Evolutionary conservation across 2,888 invertebrate species (phyloP).

Genomic region (Pogonocherus hispidulus): DNA sequence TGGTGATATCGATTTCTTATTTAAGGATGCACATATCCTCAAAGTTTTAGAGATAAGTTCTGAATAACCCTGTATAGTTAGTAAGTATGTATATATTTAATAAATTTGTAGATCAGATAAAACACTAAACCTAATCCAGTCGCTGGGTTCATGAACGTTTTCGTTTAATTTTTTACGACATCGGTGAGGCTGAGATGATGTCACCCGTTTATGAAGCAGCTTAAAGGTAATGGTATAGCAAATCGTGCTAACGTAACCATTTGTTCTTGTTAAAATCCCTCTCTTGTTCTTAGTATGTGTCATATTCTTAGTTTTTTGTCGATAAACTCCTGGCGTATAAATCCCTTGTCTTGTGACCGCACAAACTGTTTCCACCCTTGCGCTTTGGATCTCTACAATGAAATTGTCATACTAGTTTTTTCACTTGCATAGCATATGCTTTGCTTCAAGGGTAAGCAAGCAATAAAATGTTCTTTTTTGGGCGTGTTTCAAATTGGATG

Average conservation of each 20-base stretch:
- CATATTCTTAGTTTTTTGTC: slow-evolving; percentile 23
- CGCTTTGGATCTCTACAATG: neutral
- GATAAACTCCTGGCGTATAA: slow-evolving; percentile 5
- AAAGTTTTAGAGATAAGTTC: no score
- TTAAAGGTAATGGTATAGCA: slow-evolving; percentile 29
- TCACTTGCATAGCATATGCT: no score
- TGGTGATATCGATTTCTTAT: no score
- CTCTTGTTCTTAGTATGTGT: slow-evolving; percentile 12
- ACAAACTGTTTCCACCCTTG: neutral
- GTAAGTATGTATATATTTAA: no score
- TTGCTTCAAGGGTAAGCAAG: no score
- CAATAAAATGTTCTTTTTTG: no score
- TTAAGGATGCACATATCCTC: no score
- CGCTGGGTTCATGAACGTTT: slow-evolving; percentile 9
- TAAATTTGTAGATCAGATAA: no score
- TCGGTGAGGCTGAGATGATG: slow-evolving; percentile 26
- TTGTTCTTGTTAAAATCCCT: slow-evolving; percentile 29
- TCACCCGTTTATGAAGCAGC: slow-evolving; percentile 30
- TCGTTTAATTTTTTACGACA: slow-evolving; percentile 26
- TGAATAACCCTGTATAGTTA: no score
- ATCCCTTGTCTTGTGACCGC: slow-evolving; percentile 2
- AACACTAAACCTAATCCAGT: slow-evolving; percentile 13
- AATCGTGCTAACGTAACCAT: slow-evolving; percentile 27
- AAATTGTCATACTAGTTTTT: neutral
- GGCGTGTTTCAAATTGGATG: no score